phyloP scores from a whole-genome alignment of 2,797 vertebrate species.

The Iguana delicatissima region DNA sequence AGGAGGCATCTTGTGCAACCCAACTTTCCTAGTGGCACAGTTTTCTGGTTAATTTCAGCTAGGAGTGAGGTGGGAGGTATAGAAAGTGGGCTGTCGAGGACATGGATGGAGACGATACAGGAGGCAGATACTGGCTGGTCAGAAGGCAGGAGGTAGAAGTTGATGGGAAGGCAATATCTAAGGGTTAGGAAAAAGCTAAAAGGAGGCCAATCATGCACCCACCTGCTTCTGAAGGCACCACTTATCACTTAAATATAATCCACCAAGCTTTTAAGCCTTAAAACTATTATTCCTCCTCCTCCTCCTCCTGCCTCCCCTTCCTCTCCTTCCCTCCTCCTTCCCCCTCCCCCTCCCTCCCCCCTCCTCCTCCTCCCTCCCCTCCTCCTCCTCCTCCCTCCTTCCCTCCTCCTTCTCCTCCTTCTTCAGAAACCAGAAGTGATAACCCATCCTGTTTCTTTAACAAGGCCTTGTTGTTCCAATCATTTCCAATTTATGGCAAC shows the following conservation, averaged over 20 bases:
- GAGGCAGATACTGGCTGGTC: neutral
- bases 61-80: neutral
- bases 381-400: too few relatives aligned
- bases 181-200: neutral
- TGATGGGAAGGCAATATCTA: neutral
- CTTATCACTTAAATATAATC: too few relatives aligned
- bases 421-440: too few relatives aligned
- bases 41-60: neutral
- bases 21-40: neutral
- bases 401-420: neutral
- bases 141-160: neutral
- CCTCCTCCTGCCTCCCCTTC: neutral
- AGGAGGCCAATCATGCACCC: too few relatives aligned
- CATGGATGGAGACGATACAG: neutral
- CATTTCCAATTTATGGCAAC: too few relatives aligned
- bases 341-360: neutral
- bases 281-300: too few relatives aligned
- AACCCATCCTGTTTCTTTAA: too few relatives aligned
- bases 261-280: too few relatives aligned
- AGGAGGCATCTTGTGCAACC: too few relatives aligned
- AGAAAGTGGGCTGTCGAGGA: neutral
- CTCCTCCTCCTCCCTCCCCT: neutral
- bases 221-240: too few relatives aligned
- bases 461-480: too few relatives aligned
- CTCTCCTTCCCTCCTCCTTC: neutral